Evolutionary conservation across 2,888 invertebrate species (phyloP), one percentile per base, ranked within the genome.

Genomic region (Tenthredo livida): DNA sequence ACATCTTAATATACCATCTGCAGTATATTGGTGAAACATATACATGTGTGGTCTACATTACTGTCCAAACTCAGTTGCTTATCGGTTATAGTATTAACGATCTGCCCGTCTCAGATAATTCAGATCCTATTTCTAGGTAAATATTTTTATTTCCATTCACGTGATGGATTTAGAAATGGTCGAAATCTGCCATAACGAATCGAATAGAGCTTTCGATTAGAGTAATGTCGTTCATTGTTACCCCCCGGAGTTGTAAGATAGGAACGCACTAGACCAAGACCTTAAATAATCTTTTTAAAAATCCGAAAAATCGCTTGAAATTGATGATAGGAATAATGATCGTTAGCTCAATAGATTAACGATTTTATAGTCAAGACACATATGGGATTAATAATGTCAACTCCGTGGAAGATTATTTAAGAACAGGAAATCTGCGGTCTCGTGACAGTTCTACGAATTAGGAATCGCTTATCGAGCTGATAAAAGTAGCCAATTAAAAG

Each of bases 401-500:
- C 12, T 6, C 15, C 0, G 15, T 47, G 29, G 17, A 33, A 54
- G 33, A 77, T 77, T 54, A 77, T 25, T 50, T 33, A n/a, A 54
- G 21, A 54, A 29, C 1, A 50, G 1, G 25, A 54, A 7, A 77
- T 77, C 10, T 29, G 21, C 17, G 77, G 29, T 50, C 25, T 50
- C 33, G 9, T 50, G 47, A 77, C 50, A 61, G 61, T 87, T 86
- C 77, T 65, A 84, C 84, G 86, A 87, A 87, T 88, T 87, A 88
- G 86, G 47, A 83, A 85, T 88, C 90, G 89, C 89, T 89, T 40
- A 90, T 89, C 89, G 87, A 90, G 58, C 88, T 86, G 90, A 91
- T 91, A 91, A 87, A 86, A 86, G 85, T 86, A 77, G 86, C 86
- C 88, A 90, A 92, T 92, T 90, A 89, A 89, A 90, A 80, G 88